A percentile compares a stretch with the other conserved stretches of the same genome.
phyloP scores from a whole-genome alignment of 2,888 invertebrate species.

The Ecdyonurus torrentis region DNA sequence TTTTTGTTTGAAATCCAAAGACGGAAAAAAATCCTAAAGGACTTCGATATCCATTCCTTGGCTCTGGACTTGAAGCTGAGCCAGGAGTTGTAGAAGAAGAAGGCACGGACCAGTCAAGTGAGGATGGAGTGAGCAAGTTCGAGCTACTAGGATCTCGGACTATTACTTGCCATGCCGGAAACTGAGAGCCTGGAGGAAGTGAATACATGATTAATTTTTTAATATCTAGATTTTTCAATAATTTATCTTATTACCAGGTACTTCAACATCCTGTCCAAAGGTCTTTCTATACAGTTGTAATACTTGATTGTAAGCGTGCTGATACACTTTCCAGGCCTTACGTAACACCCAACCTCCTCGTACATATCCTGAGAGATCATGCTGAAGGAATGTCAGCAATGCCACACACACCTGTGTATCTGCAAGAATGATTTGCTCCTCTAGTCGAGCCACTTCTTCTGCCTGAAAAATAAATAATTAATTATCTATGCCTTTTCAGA shows the following conservation, averaged over 20 bases:
- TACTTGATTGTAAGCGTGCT: constrained; percentile 41
- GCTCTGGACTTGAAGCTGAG: constrained; percentile 11
- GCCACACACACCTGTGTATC: constrained; percentile 47
- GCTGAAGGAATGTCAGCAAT: constrained; percentile 43
- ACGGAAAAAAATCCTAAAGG: constrained; percentile 17
- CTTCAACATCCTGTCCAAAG: constrained; percentile 24
- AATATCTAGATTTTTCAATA: background rate
- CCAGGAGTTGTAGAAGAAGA: constrained; percentile 13
- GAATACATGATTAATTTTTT: constrained; percentile 4
- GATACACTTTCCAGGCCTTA: constrained; percentile 52
- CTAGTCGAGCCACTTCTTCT: constrained; percentile 31
- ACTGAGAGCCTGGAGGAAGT: constrained; percentile 14
- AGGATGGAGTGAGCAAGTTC: constrained; percentile 10
- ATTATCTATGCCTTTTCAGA: background rate
- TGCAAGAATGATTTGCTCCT: constrained; percentile 46
- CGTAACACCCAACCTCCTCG: constrained; percentile 48
- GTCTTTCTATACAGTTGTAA: constrained; percentile 32
- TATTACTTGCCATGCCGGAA: constrained; percentile 17
- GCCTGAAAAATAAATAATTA: constrained; percentile 14
- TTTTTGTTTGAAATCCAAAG: constrained; percentile 16
- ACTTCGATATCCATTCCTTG: constrained; percentile 13
- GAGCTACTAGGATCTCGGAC: constrained; percentile 11
- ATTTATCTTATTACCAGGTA: constrained; percentile 14
- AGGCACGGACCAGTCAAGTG: constrained; percentile 22
- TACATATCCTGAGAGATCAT: constrained; percentile 42